Evolutionary conservation across 2,113 vertebrate species (phyloP).

Genomic region (Pachyramphus minor): DNA sequence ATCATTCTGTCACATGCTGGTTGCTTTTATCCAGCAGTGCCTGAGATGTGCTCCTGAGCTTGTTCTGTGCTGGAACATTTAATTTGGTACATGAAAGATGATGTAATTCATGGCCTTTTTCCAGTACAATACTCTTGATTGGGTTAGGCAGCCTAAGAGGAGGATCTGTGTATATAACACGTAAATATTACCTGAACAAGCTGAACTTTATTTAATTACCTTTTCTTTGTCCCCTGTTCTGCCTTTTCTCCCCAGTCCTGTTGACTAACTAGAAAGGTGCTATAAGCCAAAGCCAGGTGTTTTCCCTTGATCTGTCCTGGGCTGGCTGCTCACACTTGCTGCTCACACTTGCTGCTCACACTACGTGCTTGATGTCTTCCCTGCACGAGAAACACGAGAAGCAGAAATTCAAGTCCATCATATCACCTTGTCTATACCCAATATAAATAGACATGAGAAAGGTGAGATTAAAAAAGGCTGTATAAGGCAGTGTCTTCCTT

Average conservation of each 20-base stretch:
- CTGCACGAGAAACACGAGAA: not conserved
- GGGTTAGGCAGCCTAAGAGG: not conserved
- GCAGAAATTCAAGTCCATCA: not conserved
- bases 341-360: not conserved
- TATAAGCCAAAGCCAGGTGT: not conserved
- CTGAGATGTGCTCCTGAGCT: not conserved
- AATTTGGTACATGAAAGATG: not conserved
- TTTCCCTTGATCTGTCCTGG: not conserved
- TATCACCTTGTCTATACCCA: not conserved
- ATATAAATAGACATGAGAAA: not conserved
- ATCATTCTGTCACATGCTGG: not conserved
- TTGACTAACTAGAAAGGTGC: not conserved
- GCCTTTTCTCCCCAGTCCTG: not conserved
- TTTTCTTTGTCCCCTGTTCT: not conserved
- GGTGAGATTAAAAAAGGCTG: not conserved
- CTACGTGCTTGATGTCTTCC: not conserved
- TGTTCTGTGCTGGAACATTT: not conserved
- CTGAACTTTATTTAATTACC: not conserved
- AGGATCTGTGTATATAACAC: not conserved
- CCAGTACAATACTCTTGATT: not conserved
- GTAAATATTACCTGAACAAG: not conserved
- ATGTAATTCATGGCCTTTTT: conserved; percentile 12
- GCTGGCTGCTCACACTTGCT: not conserved
- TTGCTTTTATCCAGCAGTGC: not conserved
- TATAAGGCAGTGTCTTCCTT: not conserved